These are phyloP conservation scores for Epinephelus awoara DNA, from an alignment of 2,797 vertebrate genomes.

Conservation along the genomic window DNA sequence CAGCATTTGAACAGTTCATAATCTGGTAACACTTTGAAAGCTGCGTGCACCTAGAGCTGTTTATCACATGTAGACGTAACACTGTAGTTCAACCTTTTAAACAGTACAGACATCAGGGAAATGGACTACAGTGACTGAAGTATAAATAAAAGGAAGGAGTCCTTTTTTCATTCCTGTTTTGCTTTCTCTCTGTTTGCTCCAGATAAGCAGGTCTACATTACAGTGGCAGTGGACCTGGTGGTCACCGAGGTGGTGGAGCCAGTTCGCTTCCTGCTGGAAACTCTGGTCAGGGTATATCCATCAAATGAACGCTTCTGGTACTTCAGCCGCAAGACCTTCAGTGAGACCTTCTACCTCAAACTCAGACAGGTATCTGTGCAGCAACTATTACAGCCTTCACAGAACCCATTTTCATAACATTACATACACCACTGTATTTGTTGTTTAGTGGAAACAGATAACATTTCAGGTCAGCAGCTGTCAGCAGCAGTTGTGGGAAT, in stretches of 20 bases:
- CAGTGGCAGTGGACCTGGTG: constrained; percentile 96
- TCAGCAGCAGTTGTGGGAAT: not conserved
- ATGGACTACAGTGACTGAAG: constrained; percentile 1
- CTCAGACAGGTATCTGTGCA: constrained; percentile 86
- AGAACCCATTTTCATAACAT: not conserved
- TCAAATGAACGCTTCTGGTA: constrained; percentile 99
- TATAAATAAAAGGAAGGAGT: not conserved
- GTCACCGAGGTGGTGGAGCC: constrained; percentile 97
- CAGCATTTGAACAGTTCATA: not conserved
- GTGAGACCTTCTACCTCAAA: constrained; percentile 95
- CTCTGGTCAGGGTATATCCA: constrained; percentile 93
- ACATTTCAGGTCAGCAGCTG: too few relatives aligned
- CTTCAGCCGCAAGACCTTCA: constrained; percentile 97
- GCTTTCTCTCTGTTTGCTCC: constrained; percentile 29
- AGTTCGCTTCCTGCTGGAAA: constrained; percentile 95
- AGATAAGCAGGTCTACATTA: constrained; percentile 97
- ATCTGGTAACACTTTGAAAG: not conserved
- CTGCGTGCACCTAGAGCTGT: not conserved
- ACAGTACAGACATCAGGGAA: not conserved
- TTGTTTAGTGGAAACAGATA: too few relatives aligned
- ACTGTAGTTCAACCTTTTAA: not conserved
- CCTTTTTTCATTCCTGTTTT: not conserved
- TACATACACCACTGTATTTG: not conserved
- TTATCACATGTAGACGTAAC: not conserved
- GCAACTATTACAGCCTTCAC: not conserved